Percentiles rank a stretch among this genome's conserved stretches.
These are phyloP conservation scores for Pangasius krempfi DNA, from an alignment of 2,797 vertebrate genomes.

Conservation along the genomic window DNA sequence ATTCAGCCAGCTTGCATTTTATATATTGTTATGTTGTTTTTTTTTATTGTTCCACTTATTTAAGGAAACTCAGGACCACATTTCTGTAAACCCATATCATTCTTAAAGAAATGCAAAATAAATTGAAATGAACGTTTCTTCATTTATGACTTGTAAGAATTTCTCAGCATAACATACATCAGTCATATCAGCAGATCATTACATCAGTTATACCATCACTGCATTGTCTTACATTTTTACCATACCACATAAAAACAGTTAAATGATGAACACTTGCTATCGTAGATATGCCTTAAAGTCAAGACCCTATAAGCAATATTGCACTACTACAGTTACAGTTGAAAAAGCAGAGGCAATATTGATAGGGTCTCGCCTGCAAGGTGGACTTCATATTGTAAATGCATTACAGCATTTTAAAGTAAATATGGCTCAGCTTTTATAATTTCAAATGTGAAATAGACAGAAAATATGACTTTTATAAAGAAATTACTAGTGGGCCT, in stretches of 20 bases:
- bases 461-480: not conserved
- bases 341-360: slow-evolving; percentile 95
- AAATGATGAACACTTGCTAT: slow-evolving; percentile 7
- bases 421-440: slow-evolving; percentile 4
- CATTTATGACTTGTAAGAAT: not conserved
- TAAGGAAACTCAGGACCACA: not conserved
- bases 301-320: slow-evolving; percentile 99
- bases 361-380: slow-evolving; percentile 91
- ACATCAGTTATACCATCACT: not conserved
- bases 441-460: not conserved
- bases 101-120: no score
- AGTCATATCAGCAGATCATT: not conserved
- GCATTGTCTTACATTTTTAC: not conserved
- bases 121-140: not conserved
- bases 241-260: not conserved
- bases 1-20: not conserved
- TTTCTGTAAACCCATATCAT: not conserved
- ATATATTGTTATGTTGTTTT: not conserved
- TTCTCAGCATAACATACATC: not conserved
- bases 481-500: not conserved
- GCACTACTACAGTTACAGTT: slow-evolving; percentile 87
- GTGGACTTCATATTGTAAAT: slow-evolving; percentile 51
- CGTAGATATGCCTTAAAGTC: slow-evolving; percentile 80
- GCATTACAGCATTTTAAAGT: slow-evolving; percentile 1
- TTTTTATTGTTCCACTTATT: no score